Conservation (phyloP, 2,888 invertebrate species). For the Dinocampus coccinellae region DNA sequence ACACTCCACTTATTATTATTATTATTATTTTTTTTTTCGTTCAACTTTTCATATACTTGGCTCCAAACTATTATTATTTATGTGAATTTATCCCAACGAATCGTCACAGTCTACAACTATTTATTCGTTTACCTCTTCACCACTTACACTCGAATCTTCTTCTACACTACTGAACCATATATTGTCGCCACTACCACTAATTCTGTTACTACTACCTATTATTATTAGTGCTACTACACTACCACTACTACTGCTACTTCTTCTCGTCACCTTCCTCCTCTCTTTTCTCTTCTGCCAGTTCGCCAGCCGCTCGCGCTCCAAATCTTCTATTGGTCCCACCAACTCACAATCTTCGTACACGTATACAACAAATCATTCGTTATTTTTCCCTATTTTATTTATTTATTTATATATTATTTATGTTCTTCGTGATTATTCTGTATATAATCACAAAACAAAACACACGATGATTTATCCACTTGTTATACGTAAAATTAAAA, state of each 20-base stretch:
- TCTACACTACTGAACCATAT: background rate
- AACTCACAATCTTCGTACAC: too few species aligned
- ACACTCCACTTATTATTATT: too few species aligned
- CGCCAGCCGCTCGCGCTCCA: background rate
- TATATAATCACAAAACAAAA: background rate
- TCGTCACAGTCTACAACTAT: slow-evolving; percentile 7
- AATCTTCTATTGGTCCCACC: background rate
- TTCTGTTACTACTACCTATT: background rate
- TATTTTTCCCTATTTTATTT: too few species aligned
- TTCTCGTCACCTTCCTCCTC: background rate
- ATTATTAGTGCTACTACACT: background rate
- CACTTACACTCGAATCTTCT: background rate
- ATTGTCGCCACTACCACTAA: background rate
- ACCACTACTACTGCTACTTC: background rate
- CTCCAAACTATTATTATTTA: background rate
- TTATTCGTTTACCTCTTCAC: background rate
- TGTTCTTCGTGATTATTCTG: background rate
- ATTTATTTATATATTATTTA: background rate
- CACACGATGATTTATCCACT: too few species aligned
- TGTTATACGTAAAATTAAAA: background rate
- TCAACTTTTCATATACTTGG: too few species aligned
- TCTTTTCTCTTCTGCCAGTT: slow-evolving; percentile 14
- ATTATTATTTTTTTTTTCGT: too few species aligned
- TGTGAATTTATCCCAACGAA: background rate
- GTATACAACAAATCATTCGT: background rate